Evolutionary conservation across 2,888 invertebrate species (phyloP), one percentile per base, ranked within the genome.

Genomic region (Adelognathus sp.): DNA sequence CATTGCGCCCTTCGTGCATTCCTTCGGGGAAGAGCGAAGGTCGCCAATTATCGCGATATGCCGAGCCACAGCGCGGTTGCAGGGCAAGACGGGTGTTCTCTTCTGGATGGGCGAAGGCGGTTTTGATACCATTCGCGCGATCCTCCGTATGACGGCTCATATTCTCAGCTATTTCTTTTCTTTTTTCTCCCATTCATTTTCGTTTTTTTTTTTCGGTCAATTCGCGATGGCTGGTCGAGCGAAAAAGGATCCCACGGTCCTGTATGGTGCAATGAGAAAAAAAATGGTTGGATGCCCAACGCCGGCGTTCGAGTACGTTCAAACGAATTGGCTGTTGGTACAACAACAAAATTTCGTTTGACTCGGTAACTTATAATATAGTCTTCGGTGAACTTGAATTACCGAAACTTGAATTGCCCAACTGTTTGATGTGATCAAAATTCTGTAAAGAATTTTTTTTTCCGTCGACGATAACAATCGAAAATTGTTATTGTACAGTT

Each of bases 11-110:
- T 64, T 63, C 80, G 86, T 84, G 84, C 87, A 89, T 90, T 88
- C 87, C 88, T 90, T 90, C 90, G 89, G 84, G 86, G 90, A 90
- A 90, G 85, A 88, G 85, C 87, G 87, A 88, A 89, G 89, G 87
- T 87, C 88, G 90, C 87, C 89, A 90, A 89, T 90, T 90, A 90
- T 88, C 86, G 84, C 69, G 66, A 31, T 63, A 76, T 44, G 79
- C 39, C 52, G 66, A 50, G 61, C 36, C 11, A 9, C 11, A 36
- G 36, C 36, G 36, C 2, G 9, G n/a, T 54, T 41, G 44, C 71
- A 52, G 77, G 83, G 81, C 79, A 83, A 83, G 80, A 41, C 36
- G 50, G 54, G 27, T 21, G 56, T 74, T 74, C 33, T 74, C 46
- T 79, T 70, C 60, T 54, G 58, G 54, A 14, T 46, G 82, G 84